These are phyloP conservation scores for Atlantisia rogersi DNA, from an alignment of 2,113 vertebrate genomes.

Conservation along the genomic window DNA sequence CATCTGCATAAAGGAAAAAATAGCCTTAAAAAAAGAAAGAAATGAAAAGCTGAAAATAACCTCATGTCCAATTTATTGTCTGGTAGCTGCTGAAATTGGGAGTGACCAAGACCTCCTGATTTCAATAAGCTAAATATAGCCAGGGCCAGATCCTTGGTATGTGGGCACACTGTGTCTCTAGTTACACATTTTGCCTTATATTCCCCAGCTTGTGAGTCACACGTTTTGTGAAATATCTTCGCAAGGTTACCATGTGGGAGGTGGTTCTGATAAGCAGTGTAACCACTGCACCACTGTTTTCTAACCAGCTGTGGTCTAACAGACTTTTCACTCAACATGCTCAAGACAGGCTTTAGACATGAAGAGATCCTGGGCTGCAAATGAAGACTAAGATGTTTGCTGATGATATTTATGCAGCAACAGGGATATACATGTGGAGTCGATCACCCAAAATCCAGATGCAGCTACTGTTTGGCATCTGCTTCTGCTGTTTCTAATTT, in stretches of 20 bases:
- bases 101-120: background rate
- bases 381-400: background rate
- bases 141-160: background rate
- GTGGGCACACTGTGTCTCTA: background rate
- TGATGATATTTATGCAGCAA: background rate
- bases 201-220: background rate
- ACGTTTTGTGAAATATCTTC: background rate
- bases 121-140: background rate
- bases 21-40: background rate
- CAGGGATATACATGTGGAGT: slow-evolving; percentile 61
- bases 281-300: background rate
- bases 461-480: slow-evolving; percentile 69
- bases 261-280: background rate
- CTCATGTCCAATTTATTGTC: background rate
- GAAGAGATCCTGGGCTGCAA: background rate
- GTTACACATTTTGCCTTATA: background rate
- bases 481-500: slow-evolving; percentile 52
- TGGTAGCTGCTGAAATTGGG: background rate
- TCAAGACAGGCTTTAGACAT: background rate
- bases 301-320: background rate
- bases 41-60: background rate
- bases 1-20: slow-evolving; percentile 26
- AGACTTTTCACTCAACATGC: background rate
- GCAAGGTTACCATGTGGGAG: background rate
- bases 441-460: slow-evolving; percentile 56